Base-by-base conservation (phyloP, 2,113 vertebrate genomes). In the Mesembrinibis cayennensis region DNA sequence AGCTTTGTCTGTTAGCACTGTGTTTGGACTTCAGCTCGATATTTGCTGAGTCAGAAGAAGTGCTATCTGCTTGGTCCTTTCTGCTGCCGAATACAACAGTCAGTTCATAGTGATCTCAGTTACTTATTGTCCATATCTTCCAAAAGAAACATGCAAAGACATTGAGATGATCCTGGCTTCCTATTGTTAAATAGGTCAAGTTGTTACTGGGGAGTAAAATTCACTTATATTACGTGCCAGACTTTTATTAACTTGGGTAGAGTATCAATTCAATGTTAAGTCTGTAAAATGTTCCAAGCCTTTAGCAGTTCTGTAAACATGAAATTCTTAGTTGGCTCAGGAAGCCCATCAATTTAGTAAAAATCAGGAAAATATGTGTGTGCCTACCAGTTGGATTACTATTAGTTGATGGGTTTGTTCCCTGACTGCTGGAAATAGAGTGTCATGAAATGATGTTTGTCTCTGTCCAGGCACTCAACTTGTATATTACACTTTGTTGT, bases 291-390 rank as follows among this genome's bases (percentile, higher is more conserved):
- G 61, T 88, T 91, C 74, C 73, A 82, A 80, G 32, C 18, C 50
- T 91, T 97, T 72, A 89, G 83, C 52, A 76, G 72, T 91, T 90
- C 82, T 84, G 90, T 93, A 95, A 93, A 84, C 44, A 66, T 27
- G 71, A 83, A 82, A 71, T 49, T 65, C 34, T 59, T 56, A 67
- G 65, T 49, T 95, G 92, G 69, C 94, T 89, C 38, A 78, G 65
- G 61, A 95, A 95, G 16, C 34, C 50, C 61, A 91, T 87, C 87
- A 85, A 97, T 95, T 66, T 53, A 87, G 32, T 62, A 70, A 93
- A 89, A 77, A 82, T 62, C 21, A 69, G 74, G 45, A 50, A 96
- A 95, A 44, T 65, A 58, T 91, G 56, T 85, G 61, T 79, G 8
- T 85, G 58, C 62, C 70, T 80, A 96, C 65, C 58, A 91, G 36